Evolutionary conservation across 2,113 vertebrate species (phyloP).

Genomic region (Myodes glareolus): DNA sequence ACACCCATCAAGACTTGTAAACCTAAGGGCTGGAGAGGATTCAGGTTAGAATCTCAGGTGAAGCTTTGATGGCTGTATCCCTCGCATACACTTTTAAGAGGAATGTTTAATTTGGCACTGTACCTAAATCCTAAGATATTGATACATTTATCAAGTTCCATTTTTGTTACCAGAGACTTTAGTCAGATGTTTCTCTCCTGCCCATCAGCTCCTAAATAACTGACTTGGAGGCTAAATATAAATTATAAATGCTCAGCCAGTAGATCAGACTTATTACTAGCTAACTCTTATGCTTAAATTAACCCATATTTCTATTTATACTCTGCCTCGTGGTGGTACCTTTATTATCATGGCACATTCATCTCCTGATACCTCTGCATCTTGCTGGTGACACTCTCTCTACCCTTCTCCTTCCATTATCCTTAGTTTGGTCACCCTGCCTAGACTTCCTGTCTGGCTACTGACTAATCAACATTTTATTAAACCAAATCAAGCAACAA

Average conservation of each 20-base stretch:
- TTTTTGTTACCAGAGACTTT: not conserved
- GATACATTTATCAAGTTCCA: not conserved
- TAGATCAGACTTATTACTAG: not conserved
- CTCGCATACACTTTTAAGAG: not conserved
- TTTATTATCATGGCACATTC: too few species aligned
- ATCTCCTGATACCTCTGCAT: too few species aligned
- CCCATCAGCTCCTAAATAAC: not conserved
- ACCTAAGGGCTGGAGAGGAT: not conserved
- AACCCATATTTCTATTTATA: too few species aligned
- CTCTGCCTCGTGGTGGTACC: too few species aligned
- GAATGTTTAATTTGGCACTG: not conserved
- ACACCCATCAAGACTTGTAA: not conserved
- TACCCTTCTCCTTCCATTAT: too few species aligned
- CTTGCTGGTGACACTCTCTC: too few species aligned
- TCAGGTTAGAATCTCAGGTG: not conserved
- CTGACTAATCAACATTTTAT: too few species aligned
- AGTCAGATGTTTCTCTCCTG: not conserved
- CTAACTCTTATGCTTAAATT: too few species aligned
- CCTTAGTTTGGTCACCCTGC: too few species aligned
- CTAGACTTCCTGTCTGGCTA: too few species aligned
- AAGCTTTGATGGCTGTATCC: not conserved
- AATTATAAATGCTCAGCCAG: not conserved
- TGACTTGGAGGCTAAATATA: not conserved
- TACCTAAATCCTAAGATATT: not conserved
- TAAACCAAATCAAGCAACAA: too few species aligned